phyloP scores from a whole-genome alignment of 64 coral and sea anemone genomes.

The Actinia tenebrosa region DNA sequence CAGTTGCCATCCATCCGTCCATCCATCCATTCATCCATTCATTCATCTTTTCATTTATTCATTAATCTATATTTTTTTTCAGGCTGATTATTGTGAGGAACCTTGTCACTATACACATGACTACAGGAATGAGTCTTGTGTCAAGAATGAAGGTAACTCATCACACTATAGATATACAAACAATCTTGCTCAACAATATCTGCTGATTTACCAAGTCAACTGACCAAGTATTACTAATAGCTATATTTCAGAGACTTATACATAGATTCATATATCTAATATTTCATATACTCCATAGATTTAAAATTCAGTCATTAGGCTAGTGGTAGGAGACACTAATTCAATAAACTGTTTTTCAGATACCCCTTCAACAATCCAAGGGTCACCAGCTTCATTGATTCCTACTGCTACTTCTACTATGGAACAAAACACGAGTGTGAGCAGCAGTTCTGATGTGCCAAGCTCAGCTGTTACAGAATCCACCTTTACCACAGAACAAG shows the following conservation, averaged over 20 bases:
- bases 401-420: too few relatives aligned
- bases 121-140: conserved; percentile 28
- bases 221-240: background rate
- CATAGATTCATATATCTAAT: too few relatives aligned
- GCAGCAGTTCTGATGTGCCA: background rate
- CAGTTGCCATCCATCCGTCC: too few relatives aligned
- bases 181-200: background rate
- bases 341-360: background rate
- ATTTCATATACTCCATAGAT: too few relatives aligned
- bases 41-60: too few relatives aligned
- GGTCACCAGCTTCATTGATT: background rate
- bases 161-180: background rate
- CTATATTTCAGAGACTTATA: too few relatives aligned
- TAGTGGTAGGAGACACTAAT: background rate
- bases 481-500: background rate
- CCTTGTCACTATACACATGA: conserved; percentile 57
- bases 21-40: too few relatives aligned
- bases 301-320: too few relatives aligned
- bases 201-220: background rate
- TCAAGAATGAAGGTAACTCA: too few relatives aligned
- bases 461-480: background rate
- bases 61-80: background rate
- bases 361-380: background rate
- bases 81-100: conserved; percentile 40
- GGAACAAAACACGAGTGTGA: background rate